Evolutionary conservation across 2,113 vertebrate genomes (phyloP), one percentile per base, ranked within the genome.

Genomic region (Tichodroma muraria): DNA sequence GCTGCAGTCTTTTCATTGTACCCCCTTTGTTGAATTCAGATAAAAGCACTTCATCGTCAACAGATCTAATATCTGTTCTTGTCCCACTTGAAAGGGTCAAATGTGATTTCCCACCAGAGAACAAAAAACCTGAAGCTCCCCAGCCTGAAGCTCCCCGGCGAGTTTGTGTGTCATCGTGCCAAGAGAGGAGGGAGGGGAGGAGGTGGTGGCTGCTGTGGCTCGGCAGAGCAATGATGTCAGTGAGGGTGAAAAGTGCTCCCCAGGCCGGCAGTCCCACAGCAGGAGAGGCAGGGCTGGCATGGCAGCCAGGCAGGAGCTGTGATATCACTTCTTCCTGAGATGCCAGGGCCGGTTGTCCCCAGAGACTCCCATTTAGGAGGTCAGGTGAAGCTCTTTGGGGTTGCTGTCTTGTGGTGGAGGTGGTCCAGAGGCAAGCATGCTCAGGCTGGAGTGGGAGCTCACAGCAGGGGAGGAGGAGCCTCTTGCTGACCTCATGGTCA

Each of bases 31-130:
- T 64, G 81, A 95, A 88, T 89, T 80, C 71, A 92, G 93, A 97
- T 96, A 95, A 95, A 97, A 95, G 69, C 90, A 84, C 89, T 75
- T 70, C 71, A 65, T 60, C 18, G 3, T 93, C 95, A 96, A 94
- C 93, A 95, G 88, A 96, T 91, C 84, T 95, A 90, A 85, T 95
- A 90, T 94, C 96, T 94, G 45, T 76, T 95, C 88, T 93, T 94
- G 85, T 94, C 94, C 90, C 88, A 80, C 91, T 96, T 95, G 95
- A 96, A 89, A 92, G 79, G 86, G 86, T 95, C 95, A 96, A 90
- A 97, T 56, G 84, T 93, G 88, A 97, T 96, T 91, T 96, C 91
- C 94, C 93, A 96, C 84, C 80, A 85, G 91, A 73, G 89, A 81
- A 89, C 54, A 88, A 78, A 95, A 95, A 75, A 92, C 5, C 70